Base-by-base conservation (phyloP, 2,888 invertebrate species). In the Apoderus coryli region DNA sequence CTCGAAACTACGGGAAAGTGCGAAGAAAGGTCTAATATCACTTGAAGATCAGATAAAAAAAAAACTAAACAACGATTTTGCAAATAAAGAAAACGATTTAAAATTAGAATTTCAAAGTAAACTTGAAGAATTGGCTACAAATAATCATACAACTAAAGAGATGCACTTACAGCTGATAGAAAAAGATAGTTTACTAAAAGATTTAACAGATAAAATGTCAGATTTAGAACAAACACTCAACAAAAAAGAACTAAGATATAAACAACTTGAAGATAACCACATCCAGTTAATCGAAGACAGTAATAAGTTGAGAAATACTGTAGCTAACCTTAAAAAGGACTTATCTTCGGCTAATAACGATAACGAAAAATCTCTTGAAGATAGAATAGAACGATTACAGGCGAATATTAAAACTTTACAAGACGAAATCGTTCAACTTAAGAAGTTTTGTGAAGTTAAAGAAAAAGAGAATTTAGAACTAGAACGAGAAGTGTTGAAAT, bases 151-250 rank as follows among this genome's bases (percentile, higher is more conserved):
- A 11, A 14, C 38, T 2, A 57, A 57, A 41, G 64, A 67, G 36
- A 39, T 64, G 26, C 63, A 67, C 39, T 51, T 55, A 36, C 63
- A 64, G 51, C 53, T 56, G 25, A 57, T 63, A 42, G 61, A 64
- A 48, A 61, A 57, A 28, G 60, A 64, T 35, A 53, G 57, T 31
- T 50, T 61, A 31, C 57, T 60, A 32, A 48, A 48, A 30, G 54
- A 45, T 22, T 44, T 54, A 3, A 31, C 16, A 1, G 37, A 36
- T 14, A 43, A 45, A 25, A 19, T 33, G 35, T 42, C 26, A 42
- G 55, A 32, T 7, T 14, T 37, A 13, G 39, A 37, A 32, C 35
- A 29, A 5, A 41, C 44, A 23, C 31, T 53, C 15, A 10, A 32
- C 2, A 31, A 33, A 10, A 43, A 42, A 28, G 34, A 38, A 4